Evolutionary conservation across 2,888 invertebrate genomes (phyloP), one percentile per base, ranked within the genome.

Genomic region (Plagodis pulveraria): DNA sequence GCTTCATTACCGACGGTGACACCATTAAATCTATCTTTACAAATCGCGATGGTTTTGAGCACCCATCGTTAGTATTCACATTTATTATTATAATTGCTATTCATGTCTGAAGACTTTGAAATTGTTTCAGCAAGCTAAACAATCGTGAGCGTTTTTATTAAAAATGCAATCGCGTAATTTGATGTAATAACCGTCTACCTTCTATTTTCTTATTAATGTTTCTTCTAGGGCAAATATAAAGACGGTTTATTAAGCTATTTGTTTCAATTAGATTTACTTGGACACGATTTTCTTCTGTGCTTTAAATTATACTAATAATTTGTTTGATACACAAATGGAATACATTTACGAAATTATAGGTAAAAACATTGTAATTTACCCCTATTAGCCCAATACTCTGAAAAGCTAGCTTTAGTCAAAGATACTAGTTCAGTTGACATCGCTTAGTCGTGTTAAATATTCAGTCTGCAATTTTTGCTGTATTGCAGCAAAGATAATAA

Each of bases 1-100:
- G 78, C 83, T 85, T 91, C 91, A 88, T 92, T 91, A 91, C 78
- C 65, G 79, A 87, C 84, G 80, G 90, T 92, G 91, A 92, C 88
- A 86, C 75, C 77, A 85, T 84, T 88, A 80, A 85, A 85, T 77
- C 73, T 69, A 73, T 77, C 77, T 77, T 76, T 73, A 74, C 72
- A 77, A 78, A 81, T 80, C 74, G 77, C 79, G 68, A 77, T 80
- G 77, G 72, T 79, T 76, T 78, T 75, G 74, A 73, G 72, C 72
- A 74, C 66, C 74, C 66, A 58, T 65, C 58, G 59, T 62, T 67
- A 51, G 54, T 60, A 63, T 65, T 63, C 61, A 58, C 50, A 67
- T 72, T 53, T 66, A 76, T 80, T 74, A 80, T 73, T 68, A 68
- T 81, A 76, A 80, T 84, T 78, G 75, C 75, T 69, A 65, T 70